These are phyloP conservation scores for Aphelenchoides fujianensis DNA, from an alignment of 1,140 invertebrate species.

Conservation along the genomic window DNA sequence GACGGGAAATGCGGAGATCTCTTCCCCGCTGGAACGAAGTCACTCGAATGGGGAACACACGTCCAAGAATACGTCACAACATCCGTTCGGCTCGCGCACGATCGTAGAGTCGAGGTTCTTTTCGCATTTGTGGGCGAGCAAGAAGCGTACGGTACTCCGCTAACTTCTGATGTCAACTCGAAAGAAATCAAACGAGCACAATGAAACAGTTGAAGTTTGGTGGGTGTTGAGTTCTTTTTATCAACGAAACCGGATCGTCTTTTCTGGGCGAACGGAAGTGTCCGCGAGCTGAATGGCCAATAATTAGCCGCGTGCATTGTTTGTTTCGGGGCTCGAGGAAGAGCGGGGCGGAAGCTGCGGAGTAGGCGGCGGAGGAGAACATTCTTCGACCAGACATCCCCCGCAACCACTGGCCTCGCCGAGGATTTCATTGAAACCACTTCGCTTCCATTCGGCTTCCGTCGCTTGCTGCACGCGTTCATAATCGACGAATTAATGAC, in stretches of 20 bases:
- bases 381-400: not conserved
- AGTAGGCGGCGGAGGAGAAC: not conserved
- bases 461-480: no score
- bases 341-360: not conserved
- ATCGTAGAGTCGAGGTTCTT: no score
- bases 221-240: not conserved
- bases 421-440: not conserved
- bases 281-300: not conserved
- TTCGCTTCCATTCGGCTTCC: not conserved
- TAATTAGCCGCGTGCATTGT: not conserved
- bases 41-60: no score
- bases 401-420: not conserved
- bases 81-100: no score
- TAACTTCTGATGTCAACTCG: not conserved
- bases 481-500: conserved; percentile 4
- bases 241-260: not conserved
- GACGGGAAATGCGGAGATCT: no score
- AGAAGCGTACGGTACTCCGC: not conserved
- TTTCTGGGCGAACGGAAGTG: not conserved
- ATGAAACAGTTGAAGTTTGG: not conserved
- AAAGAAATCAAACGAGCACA: not conserved
- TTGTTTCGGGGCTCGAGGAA: not conserved
- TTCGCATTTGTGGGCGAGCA: no score
- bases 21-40: no score
- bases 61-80: no score